These are phyloP conservation scores for Lepidocyrtinus sp. DNA, from an alignment of 2,888 invertebrate species.

Conservation along the genomic window DNA sequence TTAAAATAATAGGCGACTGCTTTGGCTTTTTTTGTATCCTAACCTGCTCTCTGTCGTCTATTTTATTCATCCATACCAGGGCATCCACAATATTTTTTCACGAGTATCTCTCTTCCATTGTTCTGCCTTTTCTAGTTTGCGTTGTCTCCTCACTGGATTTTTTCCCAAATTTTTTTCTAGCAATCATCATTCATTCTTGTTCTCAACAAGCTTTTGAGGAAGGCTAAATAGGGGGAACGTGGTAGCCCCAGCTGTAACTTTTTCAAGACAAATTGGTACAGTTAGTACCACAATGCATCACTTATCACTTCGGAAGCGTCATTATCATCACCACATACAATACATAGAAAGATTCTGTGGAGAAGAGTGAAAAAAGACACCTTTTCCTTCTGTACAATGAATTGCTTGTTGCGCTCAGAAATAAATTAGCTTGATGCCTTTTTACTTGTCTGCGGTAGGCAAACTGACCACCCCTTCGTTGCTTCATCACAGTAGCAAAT, in stretches of 20 bases:
- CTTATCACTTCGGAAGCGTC: conserved; percentile 58
- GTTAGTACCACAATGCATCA: conserved; percentile 61
- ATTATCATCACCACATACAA: conserved; percentile 41
- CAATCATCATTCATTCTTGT: not conserved
- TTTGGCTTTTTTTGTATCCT: conserved; percentile 28
- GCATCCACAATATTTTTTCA: not conserved
- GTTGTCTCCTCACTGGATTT: not conserved
- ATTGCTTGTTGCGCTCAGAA: conserved; percentile 42
- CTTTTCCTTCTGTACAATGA: conserved; percentile 36
- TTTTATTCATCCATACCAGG: not conserved
- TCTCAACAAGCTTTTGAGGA: not conserved
- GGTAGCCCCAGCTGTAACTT: conserved; percentile 48
- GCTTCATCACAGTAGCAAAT: not conserved
- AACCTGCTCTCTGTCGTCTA: not conserved
- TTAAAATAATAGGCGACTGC: conserved; percentile 42
- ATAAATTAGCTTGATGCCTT: conserved; percentile 43
- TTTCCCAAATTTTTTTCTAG: conserved; percentile 21
- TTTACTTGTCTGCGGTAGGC: not conserved
- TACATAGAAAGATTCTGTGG: not conserved
- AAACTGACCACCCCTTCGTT: not conserved
- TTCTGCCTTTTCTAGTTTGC: not conserved
- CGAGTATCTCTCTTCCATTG: not conserved
- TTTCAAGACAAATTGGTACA: conserved; percentile 61
- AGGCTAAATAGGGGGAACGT: conserved; percentile 26
- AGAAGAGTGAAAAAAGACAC: not conserved